A percentile compares a stretch with the other conserved stretches of the same genome.
phyloP scores from a whole-genome alignment of 2,797 vertebrate genomes.

The Naso thynnoides region DNA sequence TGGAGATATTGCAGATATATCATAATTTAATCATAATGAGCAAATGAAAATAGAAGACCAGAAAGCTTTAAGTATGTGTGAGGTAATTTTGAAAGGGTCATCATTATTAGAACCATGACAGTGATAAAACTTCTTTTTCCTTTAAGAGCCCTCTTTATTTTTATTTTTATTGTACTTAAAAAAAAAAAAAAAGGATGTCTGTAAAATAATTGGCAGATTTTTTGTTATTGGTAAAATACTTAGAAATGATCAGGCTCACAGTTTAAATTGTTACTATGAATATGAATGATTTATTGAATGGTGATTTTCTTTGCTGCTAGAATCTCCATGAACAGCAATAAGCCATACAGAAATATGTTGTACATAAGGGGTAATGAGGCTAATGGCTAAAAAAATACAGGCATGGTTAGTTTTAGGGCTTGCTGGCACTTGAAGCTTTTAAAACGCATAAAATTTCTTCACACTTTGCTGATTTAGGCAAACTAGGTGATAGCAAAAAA shows the following conservation, averaged over 20 bases:
- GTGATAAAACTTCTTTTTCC: not conserved
- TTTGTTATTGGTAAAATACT: no score
- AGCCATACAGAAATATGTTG: conserved; percentile 5
- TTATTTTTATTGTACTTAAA: no score
- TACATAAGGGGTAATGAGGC: not conserved
- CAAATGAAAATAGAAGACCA: no score
- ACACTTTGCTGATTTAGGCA: not conserved
- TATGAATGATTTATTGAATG: no score
- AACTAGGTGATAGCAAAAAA: not conserved
- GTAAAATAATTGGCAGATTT: no score
- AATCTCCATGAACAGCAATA: not conserved
- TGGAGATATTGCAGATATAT: not conserved
- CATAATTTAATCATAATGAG: not conserved
- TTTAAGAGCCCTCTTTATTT: no score
- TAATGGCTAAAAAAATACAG: not conserved
- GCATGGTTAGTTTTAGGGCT: not conserved
- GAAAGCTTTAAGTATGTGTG: no score
- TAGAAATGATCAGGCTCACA: no score
- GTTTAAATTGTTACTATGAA: no score
- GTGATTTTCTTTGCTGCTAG: no score
- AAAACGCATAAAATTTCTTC: not conserved
- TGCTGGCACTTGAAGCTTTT: not conserved
- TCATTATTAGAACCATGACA: not conserved
- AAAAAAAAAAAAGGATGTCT: no score
- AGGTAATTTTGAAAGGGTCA: no score